Conservation (phyloP, 2,113 vertebrate genomes). For the Crocuta crocuta region DNA sequence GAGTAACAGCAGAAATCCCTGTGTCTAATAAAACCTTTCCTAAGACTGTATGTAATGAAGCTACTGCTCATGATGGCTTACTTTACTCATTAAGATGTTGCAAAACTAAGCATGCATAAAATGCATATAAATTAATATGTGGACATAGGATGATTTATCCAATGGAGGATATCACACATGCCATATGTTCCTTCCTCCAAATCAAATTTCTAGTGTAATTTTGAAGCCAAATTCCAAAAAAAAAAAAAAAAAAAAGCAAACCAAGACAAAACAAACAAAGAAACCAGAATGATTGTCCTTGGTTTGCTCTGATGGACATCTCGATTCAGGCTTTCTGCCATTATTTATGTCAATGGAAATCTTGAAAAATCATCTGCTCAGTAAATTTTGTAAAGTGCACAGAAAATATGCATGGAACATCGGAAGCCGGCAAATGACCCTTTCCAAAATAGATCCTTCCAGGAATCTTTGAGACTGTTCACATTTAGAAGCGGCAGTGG, state of each 20-base stretch:
- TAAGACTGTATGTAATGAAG: slow-evolving; percentile 24
- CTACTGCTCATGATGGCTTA: background rate
- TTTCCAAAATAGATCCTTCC: slow-evolving; percentile 75
- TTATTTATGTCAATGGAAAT: slow-evolving; percentile 58
- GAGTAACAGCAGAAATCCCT: slow-evolving; percentile 41
- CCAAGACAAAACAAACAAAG: background rate
- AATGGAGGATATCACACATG: background rate
- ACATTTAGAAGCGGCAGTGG: slow-evolving; percentile 70
- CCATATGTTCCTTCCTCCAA: background rate
- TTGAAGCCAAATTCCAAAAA: background rate
- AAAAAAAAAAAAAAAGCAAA: background rate
- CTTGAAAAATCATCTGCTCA: slow-evolving; percentile 59
- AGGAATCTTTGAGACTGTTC: slow-evolving; percentile 67
- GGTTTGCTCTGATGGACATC: background rate
- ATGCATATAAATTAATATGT: background rate
- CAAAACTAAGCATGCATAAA: background rate
- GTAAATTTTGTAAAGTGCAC: slow-evolving; percentile 60
- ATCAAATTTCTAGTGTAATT: background rate
- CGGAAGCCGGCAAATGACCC: slow-evolving; percentile 55
- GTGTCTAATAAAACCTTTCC: background rate
- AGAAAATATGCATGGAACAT: slow-evolving; percentile 55
- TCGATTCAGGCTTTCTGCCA: slow-evolving; percentile 58
- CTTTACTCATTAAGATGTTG: background rate
- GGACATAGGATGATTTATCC: background rate
- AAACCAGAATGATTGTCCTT: background rate